These are phyloP conservation scores for Nomada ferruginata DNA, from an alignment of 2,888 invertebrate species.

Conservation along the genomic window DNA sequence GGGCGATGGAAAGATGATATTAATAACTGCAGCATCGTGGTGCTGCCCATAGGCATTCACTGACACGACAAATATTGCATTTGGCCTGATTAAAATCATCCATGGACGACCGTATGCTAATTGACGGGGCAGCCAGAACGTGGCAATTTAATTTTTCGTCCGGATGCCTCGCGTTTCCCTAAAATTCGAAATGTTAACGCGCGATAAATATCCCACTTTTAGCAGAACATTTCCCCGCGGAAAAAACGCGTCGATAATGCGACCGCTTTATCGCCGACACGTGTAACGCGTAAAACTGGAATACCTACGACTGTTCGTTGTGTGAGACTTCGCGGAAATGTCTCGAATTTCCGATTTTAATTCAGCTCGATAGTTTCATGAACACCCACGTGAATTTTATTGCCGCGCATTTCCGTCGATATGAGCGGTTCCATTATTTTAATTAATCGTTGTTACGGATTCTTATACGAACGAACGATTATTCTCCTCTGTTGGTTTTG, in stretches of 20 bases:
- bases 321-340: background rate
- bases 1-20: slow-evolving; percentile 35
- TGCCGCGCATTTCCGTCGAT: background rate
- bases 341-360: slow-evolving; percentile 5
- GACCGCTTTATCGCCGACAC: slow-evolving; percentile 2
- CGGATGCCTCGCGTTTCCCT: slow-evolving; percentile 4
- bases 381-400: background rate
- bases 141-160: slow-evolving; percentile 55
- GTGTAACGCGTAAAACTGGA: background rate
- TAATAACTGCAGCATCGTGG: slow-evolving; percentile 38
- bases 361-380: background rate
- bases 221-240: background rate
- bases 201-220: too few species aligned
- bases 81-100: slow-evolving; percentile 56
- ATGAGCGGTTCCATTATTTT: background rate
- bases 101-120: slow-evolving; percentile 49
- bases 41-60: background rate
- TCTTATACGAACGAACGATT: too few species aligned
- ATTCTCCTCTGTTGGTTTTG: too few species aligned
- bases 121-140: slow-evolving; percentile 33
- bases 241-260: slow-evolving; percentile 31
- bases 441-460: too few species aligned
- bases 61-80: slow-evolving; percentile 55
- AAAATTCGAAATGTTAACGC: slow-evolving; percentile 25
- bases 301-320: slow-evolving; percentile 2